A percentile compares a stretch with the other conserved stretches of the same genome.
These are phyloP conservation scores for Phoxinus dragarum DNA, from an alignment of 2,797 vertebrate species.

Conservation along the genomic window DNA sequence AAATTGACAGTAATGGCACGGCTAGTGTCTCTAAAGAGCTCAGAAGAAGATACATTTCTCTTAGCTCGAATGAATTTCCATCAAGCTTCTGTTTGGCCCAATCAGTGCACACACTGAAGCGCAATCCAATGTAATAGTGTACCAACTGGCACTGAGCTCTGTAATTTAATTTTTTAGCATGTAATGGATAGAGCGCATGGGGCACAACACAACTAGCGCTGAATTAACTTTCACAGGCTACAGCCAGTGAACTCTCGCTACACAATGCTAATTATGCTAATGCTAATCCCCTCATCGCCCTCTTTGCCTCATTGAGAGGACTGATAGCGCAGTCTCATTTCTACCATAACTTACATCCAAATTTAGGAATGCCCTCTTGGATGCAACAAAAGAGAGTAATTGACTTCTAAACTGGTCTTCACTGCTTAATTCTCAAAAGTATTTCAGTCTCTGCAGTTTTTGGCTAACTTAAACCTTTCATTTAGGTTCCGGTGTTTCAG, in stretches of 20 bases:
- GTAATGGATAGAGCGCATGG: conserved; percentile 21
- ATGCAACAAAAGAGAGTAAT: conserved; percentile 27
- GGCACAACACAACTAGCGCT: conserved; percentile 8
- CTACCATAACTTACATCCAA: conserved; percentile 15
- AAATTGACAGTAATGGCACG: background rate
- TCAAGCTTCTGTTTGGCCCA: conserved; percentile 8
- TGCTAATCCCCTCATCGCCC: conserved; percentile 22
- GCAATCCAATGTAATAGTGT: conserved; percentile 20
- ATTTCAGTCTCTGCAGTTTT: background rate
- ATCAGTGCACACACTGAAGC: background rate
- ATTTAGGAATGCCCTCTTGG: conserved; percentile 28
- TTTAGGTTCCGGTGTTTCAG: background rate
- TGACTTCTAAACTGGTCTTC: conserved; percentile 29
- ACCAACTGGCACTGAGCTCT: conserved; percentile 25
- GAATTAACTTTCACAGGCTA: conserved; percentile 28
- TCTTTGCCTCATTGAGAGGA: conserved; percentile 32
- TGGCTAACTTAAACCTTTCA: background rate
- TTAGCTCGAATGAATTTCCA: conserved; percentile 34
- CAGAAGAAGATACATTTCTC: conserved; percentile 13
- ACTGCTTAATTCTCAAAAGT: background rate
- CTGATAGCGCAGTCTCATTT: conserved; percentile 40
- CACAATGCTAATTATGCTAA: conserved; percentile 48
- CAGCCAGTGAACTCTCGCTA: conserved; percentile 10
- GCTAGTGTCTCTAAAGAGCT: conserved; percentile 11
- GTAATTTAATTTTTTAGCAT: conserved; percentile 31